Percentiles rank a stretch among this genome's conserved stretches.
These are phyloP conservation scores for Yponomeuta cagnagella DNA, from an alignment of 2,888 invertebrate genomes.

Conservation along the genomic window DNA sequence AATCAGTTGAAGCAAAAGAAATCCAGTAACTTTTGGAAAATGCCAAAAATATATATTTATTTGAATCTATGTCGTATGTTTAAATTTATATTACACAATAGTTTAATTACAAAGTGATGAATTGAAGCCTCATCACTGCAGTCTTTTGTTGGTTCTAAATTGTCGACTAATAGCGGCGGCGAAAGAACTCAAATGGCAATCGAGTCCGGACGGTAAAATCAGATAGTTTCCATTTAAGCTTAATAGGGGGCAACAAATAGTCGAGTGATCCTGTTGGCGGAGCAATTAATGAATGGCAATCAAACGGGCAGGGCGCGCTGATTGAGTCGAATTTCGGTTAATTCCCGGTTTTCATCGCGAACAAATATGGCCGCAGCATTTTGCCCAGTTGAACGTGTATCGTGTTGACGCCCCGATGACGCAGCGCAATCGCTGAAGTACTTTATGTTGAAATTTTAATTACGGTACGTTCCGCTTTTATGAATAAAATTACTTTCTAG, in stretches of 20 bases:
- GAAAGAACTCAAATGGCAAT: slow-evolving; percentile 8
- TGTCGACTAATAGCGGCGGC: neutral
- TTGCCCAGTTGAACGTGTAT: slow-evolving; percentile 27
- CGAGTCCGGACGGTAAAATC: neutral
- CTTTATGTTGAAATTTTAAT: neutral
- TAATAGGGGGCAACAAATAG: slow-evolving; percentile 9
- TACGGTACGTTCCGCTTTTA: neutral
- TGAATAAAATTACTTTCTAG: neutral
- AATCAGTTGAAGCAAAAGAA: no score
- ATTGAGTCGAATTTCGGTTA: slow-evolving; percentile 24
- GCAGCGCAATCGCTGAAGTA: neutral
- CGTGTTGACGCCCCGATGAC: neutral
- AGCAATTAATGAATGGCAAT: slow-evolving; percentile 11
- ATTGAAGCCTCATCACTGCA: neutral
- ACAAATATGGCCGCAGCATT: slow-evolving; percentile 31
- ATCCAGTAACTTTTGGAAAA: no score
- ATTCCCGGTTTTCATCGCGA: slow-evolving; percentile 34
- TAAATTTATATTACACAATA: no score
- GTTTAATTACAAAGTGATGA: no score
- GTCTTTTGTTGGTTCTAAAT: neutral
- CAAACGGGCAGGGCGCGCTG: slow-evolving; percentile 7
- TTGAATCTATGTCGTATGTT: no score
- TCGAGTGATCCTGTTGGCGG: neutral
- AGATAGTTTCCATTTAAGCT: slow-evolving; percentile 13
- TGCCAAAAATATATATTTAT: no score